Conservation (phyloP, 2,888 invertebrate species). For the Andrena bucephala region DNA sequence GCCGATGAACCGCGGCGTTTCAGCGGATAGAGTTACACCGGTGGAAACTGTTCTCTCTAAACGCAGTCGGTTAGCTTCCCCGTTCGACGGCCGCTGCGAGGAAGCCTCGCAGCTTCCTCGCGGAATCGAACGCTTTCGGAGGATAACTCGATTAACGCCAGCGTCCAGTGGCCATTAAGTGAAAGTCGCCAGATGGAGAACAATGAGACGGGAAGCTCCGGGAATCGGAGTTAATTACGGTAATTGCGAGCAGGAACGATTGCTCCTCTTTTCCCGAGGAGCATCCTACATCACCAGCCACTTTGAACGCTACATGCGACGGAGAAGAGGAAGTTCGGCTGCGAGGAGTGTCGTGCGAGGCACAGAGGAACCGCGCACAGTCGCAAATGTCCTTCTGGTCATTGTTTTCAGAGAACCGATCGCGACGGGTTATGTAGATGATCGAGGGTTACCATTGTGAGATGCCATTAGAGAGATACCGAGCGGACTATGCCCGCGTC, state of each 20-base stretch:
- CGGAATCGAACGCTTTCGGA: slow-evolving; percentile 3
- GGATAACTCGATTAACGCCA: slow-evolving; percentile 44
- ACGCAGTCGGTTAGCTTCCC: too few species aligned
- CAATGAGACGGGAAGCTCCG: slow-evolving; percentile 29
- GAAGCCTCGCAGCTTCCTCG: too few species aligned
- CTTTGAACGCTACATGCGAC: not conserved
- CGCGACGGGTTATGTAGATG: slow-evolving; percentile 44
- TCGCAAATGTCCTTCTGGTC: not conserved
- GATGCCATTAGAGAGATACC: slow-evolving; percentile 39
- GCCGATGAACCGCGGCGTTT: not conserved
- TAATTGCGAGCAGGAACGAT: slow-evolving; percentile 1
- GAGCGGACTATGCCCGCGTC: slow-evolving; percentile 13
- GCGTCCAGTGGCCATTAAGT: slow-evolving; percentile 35
- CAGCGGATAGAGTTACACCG: not conserved
- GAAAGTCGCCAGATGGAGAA: slow-evolving; percentile 41
- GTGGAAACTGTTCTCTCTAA: too few species aligned
- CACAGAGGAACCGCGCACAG: not conserved
- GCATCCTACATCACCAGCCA: not conserved
- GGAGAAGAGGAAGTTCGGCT: not conserved
- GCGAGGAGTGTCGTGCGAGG: not conserved
- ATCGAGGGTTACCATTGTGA: not conserved
- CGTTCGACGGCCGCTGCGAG: too few species aligned
- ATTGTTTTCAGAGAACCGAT: slow-evolving; percentile 16
- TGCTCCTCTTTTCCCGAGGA: not conserved
- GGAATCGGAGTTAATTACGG: slow-evolving; percentile 24